A percentile compares a stretch with the other conserved stretches of the same genome.
phyloP scores from a whole-genome alignment of 2,113 vertebrate species.

The Rhinogobius similis region DNA sequence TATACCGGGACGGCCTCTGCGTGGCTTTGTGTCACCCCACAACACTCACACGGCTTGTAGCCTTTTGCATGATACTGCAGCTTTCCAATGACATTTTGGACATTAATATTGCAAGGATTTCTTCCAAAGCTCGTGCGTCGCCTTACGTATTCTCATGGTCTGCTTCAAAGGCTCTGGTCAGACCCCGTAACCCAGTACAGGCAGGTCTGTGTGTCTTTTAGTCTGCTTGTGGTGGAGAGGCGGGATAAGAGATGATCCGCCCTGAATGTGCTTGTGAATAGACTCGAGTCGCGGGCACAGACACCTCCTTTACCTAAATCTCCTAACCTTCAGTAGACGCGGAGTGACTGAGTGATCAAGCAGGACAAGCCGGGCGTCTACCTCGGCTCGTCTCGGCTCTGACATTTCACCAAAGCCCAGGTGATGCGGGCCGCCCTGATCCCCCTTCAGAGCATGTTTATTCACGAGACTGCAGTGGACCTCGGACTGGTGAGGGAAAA shows the following conservation, averaged over 20 bases:
- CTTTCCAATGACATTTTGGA: slow-evolving; percentile 85
- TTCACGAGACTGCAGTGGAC: slow-evolving; percentile 48
- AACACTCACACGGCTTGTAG: slow-evolving; percentile 55
- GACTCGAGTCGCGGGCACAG: slow-evolving; percentile 6
- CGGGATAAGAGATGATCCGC: slow-evolving; percentile 49
- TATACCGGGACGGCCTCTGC: slow-evolving; percentile 47
- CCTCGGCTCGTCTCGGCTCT: slow-evolving; percentile 43
- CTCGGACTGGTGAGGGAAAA: slow-evolving; percentile 11
- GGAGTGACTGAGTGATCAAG: slow-evolving; percentile 66
- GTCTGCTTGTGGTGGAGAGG: slow-evolving; percentile 32
- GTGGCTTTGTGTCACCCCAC: slow-evolving; percentile 43
- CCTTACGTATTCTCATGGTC: slow-evolving; percentile 41
- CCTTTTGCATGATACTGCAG: slow-evolving; percentile 54
- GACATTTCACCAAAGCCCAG: slow-evolving; percentile 69
- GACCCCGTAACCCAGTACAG: slow-evolving; percentile 51
- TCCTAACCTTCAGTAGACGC: slow-evolving; percentile 59
- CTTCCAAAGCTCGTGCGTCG: slow-evolving; percentile 71
- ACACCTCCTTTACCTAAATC: slow-evolving; percentile 44
- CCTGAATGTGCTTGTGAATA: slow-evolving; percentile 25
- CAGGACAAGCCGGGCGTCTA: slow-evolving; percentile 54
- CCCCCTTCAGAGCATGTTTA: slow-evolving; percentile 58
- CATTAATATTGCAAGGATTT: slow-evolving; percentile 80
- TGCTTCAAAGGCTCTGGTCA: slow-evolving; percentile 59
- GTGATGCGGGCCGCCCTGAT: slow-evolving; percentile 53
- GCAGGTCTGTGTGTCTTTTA: background rate